phyloP scores from a whole-genome alignment of 2,888 invertebrate species.

The Tiliacea citrago region DNA sequence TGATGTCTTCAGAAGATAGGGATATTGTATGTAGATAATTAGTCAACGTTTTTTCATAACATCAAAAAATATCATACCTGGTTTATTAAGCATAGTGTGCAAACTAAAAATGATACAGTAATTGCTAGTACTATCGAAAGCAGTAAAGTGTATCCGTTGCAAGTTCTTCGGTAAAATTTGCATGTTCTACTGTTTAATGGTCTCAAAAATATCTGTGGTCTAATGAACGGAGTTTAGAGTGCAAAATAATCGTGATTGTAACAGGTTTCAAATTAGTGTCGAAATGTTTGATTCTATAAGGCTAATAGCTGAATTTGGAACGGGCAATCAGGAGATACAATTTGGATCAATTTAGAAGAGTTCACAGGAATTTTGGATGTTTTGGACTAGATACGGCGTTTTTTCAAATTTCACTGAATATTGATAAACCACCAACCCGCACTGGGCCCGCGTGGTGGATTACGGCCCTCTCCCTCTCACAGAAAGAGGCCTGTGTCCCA shows the following conservation, averaged over 20 bases:
- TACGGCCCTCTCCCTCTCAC: too few relatives aligned
- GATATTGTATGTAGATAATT: not conserved
- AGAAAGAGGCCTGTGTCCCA: too few relatives aligned
- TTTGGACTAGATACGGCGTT: not conserved
- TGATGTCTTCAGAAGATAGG: not conserved
- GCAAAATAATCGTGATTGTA: conserved; percentile 44
- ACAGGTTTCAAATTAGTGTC: conserved; percentile 52
- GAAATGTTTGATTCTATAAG: conserved; percentile 22
- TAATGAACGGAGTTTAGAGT: conserved; percentile 50
- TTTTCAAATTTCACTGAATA: not conserved
- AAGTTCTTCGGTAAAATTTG: conserved; percentile 62
- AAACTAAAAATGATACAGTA: conserved; percentile 53
- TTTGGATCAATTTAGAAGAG: conserved; percentile 40
- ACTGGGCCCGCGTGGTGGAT: too few relatives aligned
- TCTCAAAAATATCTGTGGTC: conserved; percentile 51
- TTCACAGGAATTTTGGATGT: conserved; percentile 16
- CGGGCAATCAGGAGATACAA: conserved; percentile 32
- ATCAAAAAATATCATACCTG: not conserved
- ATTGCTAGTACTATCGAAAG: conserved; percentile 70
- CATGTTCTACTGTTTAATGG: conserved; percentile 49
- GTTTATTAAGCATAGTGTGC: not conserved
- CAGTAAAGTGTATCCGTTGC: conserved; percentile 70
- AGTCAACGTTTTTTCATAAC: not conserved
- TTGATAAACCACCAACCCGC: not conserved
- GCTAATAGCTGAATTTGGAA: conserved; percentile 22